Base-by-base conservation (phyloP, 2,113 vertebrate genomes). In the Neoarius graeffei region DNA sequence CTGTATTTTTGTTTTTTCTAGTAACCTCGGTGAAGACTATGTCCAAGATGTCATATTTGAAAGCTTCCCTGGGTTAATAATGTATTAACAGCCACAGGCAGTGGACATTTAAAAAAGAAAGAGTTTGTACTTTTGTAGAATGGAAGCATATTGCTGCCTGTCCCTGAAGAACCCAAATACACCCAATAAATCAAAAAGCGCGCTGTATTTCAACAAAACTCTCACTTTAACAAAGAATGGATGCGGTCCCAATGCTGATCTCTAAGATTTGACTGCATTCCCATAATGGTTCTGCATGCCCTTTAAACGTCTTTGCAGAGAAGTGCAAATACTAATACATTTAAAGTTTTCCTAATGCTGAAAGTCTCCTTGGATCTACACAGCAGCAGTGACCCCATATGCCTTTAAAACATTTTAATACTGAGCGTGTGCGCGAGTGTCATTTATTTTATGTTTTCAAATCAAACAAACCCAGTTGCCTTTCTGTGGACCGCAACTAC, bases 381-480 rank as follows among this genome's bases (percentile, higher is more conserved):
- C 50, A 50, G 59, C 52, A 77, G 67, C 59, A 67, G 7, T 85
- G 69, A 56, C 89, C 79, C 60, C n/a, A 81, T 84, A 35, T 85
- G 25, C 48, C 81, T 89, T 86, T 88, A 83, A 87, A 87, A 20
- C 56, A 66, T 42, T 30, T 35, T 79, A 87, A 84, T 88, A 64
- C 82, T 56, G 82, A 85, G 83, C 35, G 76, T 79, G 59, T 91
- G 85, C 56, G 64, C 66, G 86, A 67, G 42, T 59, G 86, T 83
- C 89, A 60, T 91, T 82, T 86, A 84, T 93, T 92, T 84, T 84
- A 92, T 90, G 86, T 91, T 82, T 89, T 91, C 92, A 90, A 92
- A 91, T 89, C 84, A 89, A 88, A 89, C 73, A 89, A 85, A 88
- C 90, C 88, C 84, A 30, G 83, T 91, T 86, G 86, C 89, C 92